Evolutionary conservation across 1,140 invertebrate genomes (phyloP), one percentile per base, ranked within the genome.

Genomic region (Thrips palmi): DNA sequence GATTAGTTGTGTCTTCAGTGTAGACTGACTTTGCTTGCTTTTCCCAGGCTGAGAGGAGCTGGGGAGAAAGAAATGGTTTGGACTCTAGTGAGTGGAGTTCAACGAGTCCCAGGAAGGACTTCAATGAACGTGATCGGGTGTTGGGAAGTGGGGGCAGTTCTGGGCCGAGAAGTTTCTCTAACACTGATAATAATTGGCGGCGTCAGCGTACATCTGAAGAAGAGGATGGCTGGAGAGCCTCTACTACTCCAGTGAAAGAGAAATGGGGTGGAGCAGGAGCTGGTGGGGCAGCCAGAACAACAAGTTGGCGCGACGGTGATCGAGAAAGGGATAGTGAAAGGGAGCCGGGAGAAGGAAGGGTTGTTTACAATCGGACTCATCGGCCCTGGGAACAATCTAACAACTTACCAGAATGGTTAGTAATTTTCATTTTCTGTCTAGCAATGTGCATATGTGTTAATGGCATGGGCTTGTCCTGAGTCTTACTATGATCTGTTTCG

Each of bases 321-420:
- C 45, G 51, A 17, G 51, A 46, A 18, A 33, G 34, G 3, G 47
- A 48, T 20, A 40, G 27, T 21, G 34, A 35, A 19, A 37, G 33
- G 30, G 41, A 43, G 10, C 15, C 14, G 22, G 36, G 34, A n/a
- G 29, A 25, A 2, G 28, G 28, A 10, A 32, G 33, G 19, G 25
- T 12, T 4, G 36, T 41, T 12, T 45, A 46, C 27, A 36, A 45
- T 18, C 41, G 46, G 12, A 44, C 45, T 12, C 41, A 47, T 25
- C 45, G 49, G 37, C 44, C 45, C 19, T 47, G 50, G 47, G 50
- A 63, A 67, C 46, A 74, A n/a, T n/a, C n/a, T n/a, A n/a, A 78
- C 40, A 68, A 73, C 54, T 59, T 79, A 44, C 76, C 76, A 8
- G 77, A 79, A 62, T 79, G 76, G 71, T 67, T 48, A 53, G 42